These are phyloP conservation scores for Telmatochromis sp. DNA, from an alignment of 2,113 vertebrate genomes.

Conservation along the genomic window DNA sequence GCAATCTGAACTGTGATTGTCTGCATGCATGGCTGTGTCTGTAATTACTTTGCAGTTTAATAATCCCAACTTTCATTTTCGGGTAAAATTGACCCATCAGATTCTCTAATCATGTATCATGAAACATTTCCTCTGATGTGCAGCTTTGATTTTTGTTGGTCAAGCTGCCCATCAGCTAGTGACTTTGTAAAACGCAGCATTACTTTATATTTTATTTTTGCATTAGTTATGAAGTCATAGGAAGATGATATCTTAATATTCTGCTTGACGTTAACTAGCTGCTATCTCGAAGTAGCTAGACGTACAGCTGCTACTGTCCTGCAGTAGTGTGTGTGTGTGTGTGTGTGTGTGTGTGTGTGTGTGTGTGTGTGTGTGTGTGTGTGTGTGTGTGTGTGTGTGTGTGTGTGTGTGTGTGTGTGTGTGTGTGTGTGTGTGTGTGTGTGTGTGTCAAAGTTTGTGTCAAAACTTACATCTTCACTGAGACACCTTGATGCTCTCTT, in stretches of 20 bases:
- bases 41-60: constrained; percentile 10
- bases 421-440: background rate
- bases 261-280: background rate
- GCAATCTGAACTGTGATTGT: background rate
- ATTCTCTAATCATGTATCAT: background rate
- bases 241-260: background rate
- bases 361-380: background rate
- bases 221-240: background rate
- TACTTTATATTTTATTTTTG: background rate
- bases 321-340: background rate
- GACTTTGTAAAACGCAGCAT: background rate
- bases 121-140: background rate
- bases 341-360: background rate
- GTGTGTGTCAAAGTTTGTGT: background rate
- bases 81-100: background rate
- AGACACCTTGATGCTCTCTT: background rate
- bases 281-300: background rate
- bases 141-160: background rate
- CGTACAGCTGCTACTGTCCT: background rate
- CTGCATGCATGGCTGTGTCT: background rate
- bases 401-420: background rate
- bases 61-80: constrained; percentile 14
- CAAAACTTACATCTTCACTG: background rate
- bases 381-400: background rate
- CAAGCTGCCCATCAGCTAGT: background rate